A percentile compares a stretch with the other conserved stretches of the same genome.
These are phyloP conservation scores for Catocala nupta DNA, from an alignment of 2,888 invertebrate genomes.

Conservation along the genomic window DNA sequence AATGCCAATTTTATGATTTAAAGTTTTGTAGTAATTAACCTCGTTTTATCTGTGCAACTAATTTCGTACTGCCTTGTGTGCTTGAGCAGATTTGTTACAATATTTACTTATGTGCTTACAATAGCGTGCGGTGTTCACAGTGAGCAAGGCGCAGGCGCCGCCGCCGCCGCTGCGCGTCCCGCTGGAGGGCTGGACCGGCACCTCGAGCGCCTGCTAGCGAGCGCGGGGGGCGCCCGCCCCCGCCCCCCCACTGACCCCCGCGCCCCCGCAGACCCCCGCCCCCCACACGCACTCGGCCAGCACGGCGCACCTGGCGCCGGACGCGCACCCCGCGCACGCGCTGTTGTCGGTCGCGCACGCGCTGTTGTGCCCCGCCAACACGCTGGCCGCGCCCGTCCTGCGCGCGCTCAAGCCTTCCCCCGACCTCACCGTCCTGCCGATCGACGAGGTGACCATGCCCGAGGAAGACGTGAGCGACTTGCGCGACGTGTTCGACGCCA, in stretches of 20 bases:
- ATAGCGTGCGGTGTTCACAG: conserved; percentile 54
- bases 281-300: conserved; percentile 60
- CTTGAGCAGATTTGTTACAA: conserved; percentile 5
- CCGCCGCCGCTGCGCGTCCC: conserved; percentile 87
- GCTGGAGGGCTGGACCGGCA: conserved; percentile 86
- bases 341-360: conserved; percentile 71
- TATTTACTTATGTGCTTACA: background rate
- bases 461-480: conserved; percentile 77
- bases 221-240: conserved; percentile 75
- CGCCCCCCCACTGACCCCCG: conserved; percentile 35
- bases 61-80: conserved; percentile 21
- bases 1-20: too few species aligned
- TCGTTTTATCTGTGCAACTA: too few species aligned
- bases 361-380: conserved; percentile 71
- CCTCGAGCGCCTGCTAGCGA: conserved; percentile 86
- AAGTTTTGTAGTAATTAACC: too few species aligned
- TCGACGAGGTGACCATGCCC: conserved; percentile 69
- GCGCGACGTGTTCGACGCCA: conserved; percentile 82
- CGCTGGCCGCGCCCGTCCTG: conserved; percentile 59
- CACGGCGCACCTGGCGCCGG: conserved; percentile 69
- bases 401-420: conserved; percentile 65
- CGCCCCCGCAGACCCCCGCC: conserved; percentile 23
- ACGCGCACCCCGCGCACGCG: conserved; percentile 56
- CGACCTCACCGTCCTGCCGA: conserved; percentile 56
- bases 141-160: conserved; percentile 88